phyloP scores from a whole-genome alignment of 2,113 vertebrate genomes.

The Entomyzon cyanotis region DNA sequence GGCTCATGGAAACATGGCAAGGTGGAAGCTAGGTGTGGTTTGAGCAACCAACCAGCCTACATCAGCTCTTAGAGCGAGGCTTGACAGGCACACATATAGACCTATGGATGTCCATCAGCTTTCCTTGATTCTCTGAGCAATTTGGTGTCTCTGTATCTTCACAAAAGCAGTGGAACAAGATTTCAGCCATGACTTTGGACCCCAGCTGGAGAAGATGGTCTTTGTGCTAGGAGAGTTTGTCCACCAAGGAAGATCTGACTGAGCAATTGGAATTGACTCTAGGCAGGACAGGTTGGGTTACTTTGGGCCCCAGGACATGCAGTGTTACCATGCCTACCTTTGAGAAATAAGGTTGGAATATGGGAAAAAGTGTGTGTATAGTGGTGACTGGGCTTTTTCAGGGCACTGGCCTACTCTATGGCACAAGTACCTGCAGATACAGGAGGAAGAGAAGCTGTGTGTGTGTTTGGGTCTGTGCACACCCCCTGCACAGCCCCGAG shows the following conservation, averaged over 20 bases:
- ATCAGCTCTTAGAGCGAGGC: not conserved
- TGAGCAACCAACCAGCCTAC: not conserved
- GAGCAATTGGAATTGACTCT: rapidly evolving
- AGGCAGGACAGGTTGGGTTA: not conserved
- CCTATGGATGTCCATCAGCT: not conserved
- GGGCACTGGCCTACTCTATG: not conserved
- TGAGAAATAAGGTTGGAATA: not conserved
- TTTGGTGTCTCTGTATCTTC: not conserved
- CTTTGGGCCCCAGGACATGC: not conserved
- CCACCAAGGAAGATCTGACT: not conserved
- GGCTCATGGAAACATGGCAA: rapidly evolving
- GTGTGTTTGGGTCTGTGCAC: not conserved
- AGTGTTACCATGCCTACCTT: not conserved
- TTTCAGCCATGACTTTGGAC: not conserved
- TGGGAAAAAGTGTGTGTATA: not conserved
- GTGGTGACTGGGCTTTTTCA: not conserved
- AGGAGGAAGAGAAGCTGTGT: not conserved
- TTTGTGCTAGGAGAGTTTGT: not conserved
- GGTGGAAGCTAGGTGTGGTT: not conserved
- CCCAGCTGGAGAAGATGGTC: not conserved
- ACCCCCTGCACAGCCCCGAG: not conserved
- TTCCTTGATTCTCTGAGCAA: not conserved
- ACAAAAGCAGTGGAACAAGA: not conserved
- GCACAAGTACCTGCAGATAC: not conserved
- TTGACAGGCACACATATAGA: rapidly evolving